A percentile compares a stretch with the other conserved stretches of the same genome.
Evolutionary conservation across 2,888 invertebrate genomes (phyloP).

Genomic region (Melitaea athalia): DNA sequence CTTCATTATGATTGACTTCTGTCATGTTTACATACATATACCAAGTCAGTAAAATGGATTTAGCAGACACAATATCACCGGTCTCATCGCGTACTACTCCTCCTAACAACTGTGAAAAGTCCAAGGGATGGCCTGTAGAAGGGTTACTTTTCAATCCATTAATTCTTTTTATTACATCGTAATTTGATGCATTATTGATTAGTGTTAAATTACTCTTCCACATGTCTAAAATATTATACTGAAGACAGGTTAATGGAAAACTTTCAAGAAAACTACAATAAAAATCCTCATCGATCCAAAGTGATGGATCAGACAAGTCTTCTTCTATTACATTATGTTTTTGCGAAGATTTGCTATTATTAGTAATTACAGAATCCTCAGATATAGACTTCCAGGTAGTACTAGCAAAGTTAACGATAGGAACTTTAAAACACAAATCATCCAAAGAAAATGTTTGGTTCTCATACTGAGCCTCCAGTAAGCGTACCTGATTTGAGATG

Average conservation of each 20-base stretch:
- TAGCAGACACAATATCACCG: slow-evolving; percentile 85
- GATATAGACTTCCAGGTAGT: slow-evolving; percentile 54
- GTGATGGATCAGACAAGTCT: slow-evolving; percentile 80
- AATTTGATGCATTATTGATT: slow-evolving; percentile 79
- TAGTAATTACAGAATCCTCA: slow-evolving; percentile 44
- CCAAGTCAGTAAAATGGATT: slow-evolving; percentile 84
- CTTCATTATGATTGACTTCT: slow-evolving; percentile 84
- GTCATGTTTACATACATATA: slow-evolving; percentile 86
- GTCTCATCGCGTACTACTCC: slow-evolving; percentile 80
- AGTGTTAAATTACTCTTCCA: slow-evolving; percentile 84
- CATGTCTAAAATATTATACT: slow-evolving; percentile 86
- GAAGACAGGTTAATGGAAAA: slow-evolving; percentile 84
- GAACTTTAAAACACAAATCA: slow-evolving; percentile 74
- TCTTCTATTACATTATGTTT: slow-evolving; percentile 44
- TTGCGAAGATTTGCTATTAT: slow-evolving; percentile 33
- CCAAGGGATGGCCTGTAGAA: slow-evolving; percentile 84
- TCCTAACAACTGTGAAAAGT: slow-evolving; percentile 84
- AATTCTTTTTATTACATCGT: slow-evolving; percentile 84
- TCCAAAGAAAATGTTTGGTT: slow-evolving; percentile 53
- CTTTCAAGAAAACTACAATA: slow-evolving; percentile 85
- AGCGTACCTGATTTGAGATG: slow-evolving; percentile 76
- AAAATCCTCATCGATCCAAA: slow-evolving; percentile 79
- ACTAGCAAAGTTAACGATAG: slow-evolving; percentile 67
- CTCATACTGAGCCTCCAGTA: slow-evolving; percentile 57
- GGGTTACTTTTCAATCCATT: slow-evolving; percentile 84